Evolutionary conservation across 2,888 invertebrate species (phyloP), one percentile per base, ranked within the genome.

Genomic region (Ectobius pallidus): DNA sequence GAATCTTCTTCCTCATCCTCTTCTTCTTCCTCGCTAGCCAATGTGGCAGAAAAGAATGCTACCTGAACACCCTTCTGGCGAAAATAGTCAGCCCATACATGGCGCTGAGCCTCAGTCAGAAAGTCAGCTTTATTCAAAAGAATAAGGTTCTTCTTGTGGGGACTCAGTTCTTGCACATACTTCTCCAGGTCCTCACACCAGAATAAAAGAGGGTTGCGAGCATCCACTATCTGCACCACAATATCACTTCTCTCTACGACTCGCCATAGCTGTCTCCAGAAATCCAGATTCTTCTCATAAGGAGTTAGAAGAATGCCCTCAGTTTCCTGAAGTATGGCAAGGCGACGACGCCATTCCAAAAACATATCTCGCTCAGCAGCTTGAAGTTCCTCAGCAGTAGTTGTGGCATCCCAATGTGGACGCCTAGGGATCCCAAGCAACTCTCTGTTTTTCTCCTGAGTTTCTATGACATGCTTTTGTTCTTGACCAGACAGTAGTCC

Each of bases 241-340:
- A 98, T 89, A 84, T 98, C 96, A 81, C 97, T 95, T 78, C 94
- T 90, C 82, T 99, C 99, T n/a, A 99, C 89, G 0, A 99, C 99
- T 78, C 99, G 88, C 99, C 99, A 99, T 39, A 99, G 82, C 82
- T 99, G 99, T 63, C 97, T 89, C 99, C 99, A 99, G 78, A 99
- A 94, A 81, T 99, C 97, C 22, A 99, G 83, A 84, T 99, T 99
- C 80, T 96, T 93, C 81, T 99, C 99, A 83, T 96, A 99, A 0
- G 99, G 99, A 0, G 99, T 99, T 76, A 99, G 84, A 0, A 94
- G 86, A 2, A 98, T 86, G 0, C 91, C 91, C 58, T 96, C 90
- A 18, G 89, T 86, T 77, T 94, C 92, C 82, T 93, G 94, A 18
- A 96, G 81, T 30, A 89, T 82, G 2, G 96, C 92, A 70, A 99